A percentile compares a stretch with the other conserved stretches of the same genome.
Evolutionary conservation across 1,140 invertebrate species (phyloP).

Genomic region (Microplitis demolitor): DNA sequence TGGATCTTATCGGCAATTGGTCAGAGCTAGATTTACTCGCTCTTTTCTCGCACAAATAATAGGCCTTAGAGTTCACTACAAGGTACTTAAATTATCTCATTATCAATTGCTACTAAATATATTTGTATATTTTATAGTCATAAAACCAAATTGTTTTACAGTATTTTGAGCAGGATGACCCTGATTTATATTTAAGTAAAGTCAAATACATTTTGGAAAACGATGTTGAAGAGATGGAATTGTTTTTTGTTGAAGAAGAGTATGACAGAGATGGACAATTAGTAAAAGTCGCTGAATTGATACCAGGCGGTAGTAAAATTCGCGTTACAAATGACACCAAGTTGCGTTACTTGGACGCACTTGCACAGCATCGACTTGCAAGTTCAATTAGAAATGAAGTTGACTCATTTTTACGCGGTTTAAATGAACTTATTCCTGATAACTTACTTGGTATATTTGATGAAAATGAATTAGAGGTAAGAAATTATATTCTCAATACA

Average conservation of each 20-base stretch:
- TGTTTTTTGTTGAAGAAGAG: conserved; percentile 88
- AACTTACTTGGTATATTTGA: conserved; percentile 93
- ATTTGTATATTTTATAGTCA: not conserved
- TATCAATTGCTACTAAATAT: not conserved
- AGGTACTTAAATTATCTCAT: conserved; percentile 59
- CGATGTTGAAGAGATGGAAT: conserved; percentile 83
- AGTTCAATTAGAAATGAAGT: conserved; percentile 82
- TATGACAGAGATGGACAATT: conserved; percentile 81
- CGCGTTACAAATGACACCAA: conserved; percentile 80
- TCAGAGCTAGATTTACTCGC: conserved; percentile 86
- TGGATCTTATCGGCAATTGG: conserved; percentile 84
- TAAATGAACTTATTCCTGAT: conserved; percentile 90
- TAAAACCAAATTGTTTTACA: conserved; percentile 46
- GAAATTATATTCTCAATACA: not conserved
- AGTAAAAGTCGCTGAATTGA: conserved; percentile 63
- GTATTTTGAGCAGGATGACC: conserved; percentile 96
- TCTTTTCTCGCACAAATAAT: conserved; percentile 95
- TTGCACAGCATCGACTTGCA: conserved; percentile 87
- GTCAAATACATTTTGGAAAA: conserved; percentile 92
- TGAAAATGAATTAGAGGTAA: conserved; percentile 93
- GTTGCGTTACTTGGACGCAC: conserved; percentile 82
- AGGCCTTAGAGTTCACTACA: conserved; percentile 89
- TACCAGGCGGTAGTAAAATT: conserved; percentile 58
- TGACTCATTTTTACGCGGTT: conserved; percentile 85
- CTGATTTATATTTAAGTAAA: conserved; percentile 89